phyloP scores from a whole-genome alignment of 2,888 invertebrate genomes.

The Mechanitis mazaeus region DNA sequence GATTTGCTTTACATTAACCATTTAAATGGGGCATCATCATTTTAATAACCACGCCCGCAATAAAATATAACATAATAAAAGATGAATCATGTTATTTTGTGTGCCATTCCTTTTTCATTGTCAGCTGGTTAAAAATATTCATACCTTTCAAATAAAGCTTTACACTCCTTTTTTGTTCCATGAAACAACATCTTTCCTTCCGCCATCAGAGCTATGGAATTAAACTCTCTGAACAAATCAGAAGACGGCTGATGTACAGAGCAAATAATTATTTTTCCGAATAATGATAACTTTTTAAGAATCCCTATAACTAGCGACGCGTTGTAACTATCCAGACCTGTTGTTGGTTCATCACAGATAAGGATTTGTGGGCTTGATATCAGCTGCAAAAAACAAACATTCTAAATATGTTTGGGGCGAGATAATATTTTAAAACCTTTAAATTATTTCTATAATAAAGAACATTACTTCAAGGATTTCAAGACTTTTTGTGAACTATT shows the following conservation, averaged over 20 bases:
- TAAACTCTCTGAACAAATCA: conserved; percentile 87
- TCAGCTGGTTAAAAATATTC: not conserved
- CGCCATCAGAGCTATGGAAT: conserved; percentile 84
- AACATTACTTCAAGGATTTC: too few relatives aligned
- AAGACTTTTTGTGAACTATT: too few relatives aligned
- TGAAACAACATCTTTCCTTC: conserved; percentile 86
- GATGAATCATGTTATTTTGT: too few relatives aligned
- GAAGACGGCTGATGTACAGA: conserved; percentile 95
- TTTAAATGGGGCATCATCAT: too few relatives aligned
- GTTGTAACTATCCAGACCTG: conserved; percentile 92
- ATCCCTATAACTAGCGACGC: conserved; percentile 86
- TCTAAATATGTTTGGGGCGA: too few relatives aligned
- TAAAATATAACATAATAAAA: too few relatives aligned
- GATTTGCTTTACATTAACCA: too few relatives aligned
- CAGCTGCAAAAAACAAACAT: conserved; percentile 70
- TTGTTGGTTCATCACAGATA: conserved; percentile 96
- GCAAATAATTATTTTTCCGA: conserved; percentile 86
- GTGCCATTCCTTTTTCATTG: too few relatives aligned
- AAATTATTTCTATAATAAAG: too few relatives aligned
- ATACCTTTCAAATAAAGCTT: conserved; percentile 80
- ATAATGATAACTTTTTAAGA: conserved; percentile 76
- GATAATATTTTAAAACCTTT: too few relatives aligned
- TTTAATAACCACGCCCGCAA: too few relatives aligned
- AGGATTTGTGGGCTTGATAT: conserved; percentile 90
- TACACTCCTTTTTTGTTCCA: conserved; percentile 82